Base-by-base conservation (phyloP, 2,888 invertebrate species). In the Rosalia funebris region DNA sequence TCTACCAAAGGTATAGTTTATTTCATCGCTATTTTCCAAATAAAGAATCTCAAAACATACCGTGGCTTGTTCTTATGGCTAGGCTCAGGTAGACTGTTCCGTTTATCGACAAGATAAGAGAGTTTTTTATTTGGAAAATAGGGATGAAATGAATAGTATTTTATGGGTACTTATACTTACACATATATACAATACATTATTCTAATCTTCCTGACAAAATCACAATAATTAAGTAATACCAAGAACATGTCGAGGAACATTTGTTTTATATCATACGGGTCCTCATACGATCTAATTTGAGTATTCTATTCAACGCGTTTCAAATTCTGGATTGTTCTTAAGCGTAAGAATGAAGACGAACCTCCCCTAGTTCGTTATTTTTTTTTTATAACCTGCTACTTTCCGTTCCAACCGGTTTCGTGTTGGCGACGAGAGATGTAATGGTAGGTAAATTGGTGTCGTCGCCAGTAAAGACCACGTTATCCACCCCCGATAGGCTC, bases 401-500 rank as follows among this genome's bases (percentile, higher is more conserved):
- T 54, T 74, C 76, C n/a, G 65, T 65, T 17, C 62, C 63, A 36
- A 50, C 60, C 37, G 65, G 64, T 57, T 74, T 75, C 4, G 62
- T 58, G 56, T 77, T 76, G 12, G 62, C 63, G 7, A 77, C 76
- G 60, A 77, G 59, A 3, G 75, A 63, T 17, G 77, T 77, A 9
- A 78, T 74, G 0, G 78, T 76, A 5, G 78, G 77, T 12, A 80
- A 57, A 17, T 64, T 65, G 1, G 72, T 74, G 60, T 81, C 81
- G 39, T 81, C 81, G 10, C 72, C 71, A 1, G 77, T 77, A 10
- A 77, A 79, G 56, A 77, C 80, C 2, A 75, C 72, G 32, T 75
- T 79, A 55, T 81, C 82, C 56, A 79, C 77, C 0, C 82, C 82
- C 14, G 62, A 37, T 2, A 76, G 58, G 11, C 74, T 70, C 62